These are phyloP conservation scores for Tolypeutes matacus DNA, from an alignment of 2,797 vertebrate genomes.

Conservation along the genomic window DNA sequence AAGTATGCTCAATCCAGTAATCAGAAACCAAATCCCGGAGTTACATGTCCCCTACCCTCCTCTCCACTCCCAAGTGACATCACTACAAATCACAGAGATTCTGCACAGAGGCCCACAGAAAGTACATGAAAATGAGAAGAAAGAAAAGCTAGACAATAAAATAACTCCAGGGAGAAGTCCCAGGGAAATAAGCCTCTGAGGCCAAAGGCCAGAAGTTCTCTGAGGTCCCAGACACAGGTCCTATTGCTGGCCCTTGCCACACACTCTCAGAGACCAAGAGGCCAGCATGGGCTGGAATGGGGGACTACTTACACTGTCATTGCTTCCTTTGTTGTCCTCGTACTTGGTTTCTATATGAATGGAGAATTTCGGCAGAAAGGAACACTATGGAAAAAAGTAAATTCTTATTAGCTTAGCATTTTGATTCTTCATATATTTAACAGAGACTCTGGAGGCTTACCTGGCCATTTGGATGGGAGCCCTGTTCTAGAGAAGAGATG, in stretches of 20 bases:
- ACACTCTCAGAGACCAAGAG: neutral
- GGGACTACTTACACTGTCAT: constrained; percentile 93
- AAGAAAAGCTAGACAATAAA: neutral
- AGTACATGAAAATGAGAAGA: neutral
- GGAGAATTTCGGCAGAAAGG: constrained; percentile 97
- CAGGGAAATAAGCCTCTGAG: neutral
- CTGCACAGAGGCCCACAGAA: neutral
- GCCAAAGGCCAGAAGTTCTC: neutral
- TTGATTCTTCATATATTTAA: neutral
- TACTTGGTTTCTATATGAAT: constrained; percentile 98
- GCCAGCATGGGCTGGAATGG: fast-evolving
- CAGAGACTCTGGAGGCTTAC: neutral
- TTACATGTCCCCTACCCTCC: neutral
- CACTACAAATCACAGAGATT: neutral
- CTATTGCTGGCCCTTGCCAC: neutral
- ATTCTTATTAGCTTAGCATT: constrained; percentile 30
- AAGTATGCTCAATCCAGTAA: neutral
- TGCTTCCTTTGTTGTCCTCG: constrained; percentile 94
- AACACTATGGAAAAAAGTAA: constrained; percentile 91
- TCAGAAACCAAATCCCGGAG: neutral
- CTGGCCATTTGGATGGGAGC: neutral
- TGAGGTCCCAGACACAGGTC: neutral
- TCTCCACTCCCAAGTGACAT: neutral
- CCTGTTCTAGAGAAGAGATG: neutral
- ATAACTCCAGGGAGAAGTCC: neutral